Base-by-base conservation (phyloP, 35 echinoderm and acorn worm species). In the Lytechinus variegatus region DNA sequence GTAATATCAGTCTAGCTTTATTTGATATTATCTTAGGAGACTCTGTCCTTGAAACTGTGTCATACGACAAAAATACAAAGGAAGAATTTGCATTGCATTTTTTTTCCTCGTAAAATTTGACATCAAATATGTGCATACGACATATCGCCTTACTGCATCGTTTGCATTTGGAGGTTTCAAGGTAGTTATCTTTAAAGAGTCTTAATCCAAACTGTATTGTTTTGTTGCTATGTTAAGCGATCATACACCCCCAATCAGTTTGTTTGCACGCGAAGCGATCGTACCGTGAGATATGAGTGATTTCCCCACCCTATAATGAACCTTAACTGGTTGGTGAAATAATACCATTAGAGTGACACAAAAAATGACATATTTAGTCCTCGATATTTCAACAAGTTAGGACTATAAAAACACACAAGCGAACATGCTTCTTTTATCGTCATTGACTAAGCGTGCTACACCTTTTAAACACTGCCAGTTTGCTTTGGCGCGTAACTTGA, bases 401-500 rank as follows among this genome's bases (percentile, higher is more conserved):
- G 88, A 8, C 66, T 79, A 10, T 90, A 52, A 90, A 90, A 52
- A 90, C 88, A 90, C 28, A 90, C 88, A 90, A 52, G 52, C 88
- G 88, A 90, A 90, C 88, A 90, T 90, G 88, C 88, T 54, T 44
- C 24, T 52, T 54, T 52, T 28, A 12, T 90, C 88, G 28, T 90
- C 52, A 52, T 90, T 54, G 88, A 90, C 88, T 16, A 79, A 24
- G 66, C 88, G 88, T 90, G 88, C 88, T 90, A 90, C 88, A 90
- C 88, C 88, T 90, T 90, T 90, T 54, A 90, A 90, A 90, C 88
- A 52, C 29, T 54, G 88, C 27, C 88, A 90, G 88, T 90, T 90
- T 90, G 88, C 52, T 90, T 90, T 90, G 88, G 88, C 88, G 88
- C 88, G 88, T 54, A 90, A 44, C 88, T 12, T 90, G 88, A 90